Base-by-base conservation (phyloP, 2,113 vertebrate genomes). In the Erythrocercus mccallii region DNA sequence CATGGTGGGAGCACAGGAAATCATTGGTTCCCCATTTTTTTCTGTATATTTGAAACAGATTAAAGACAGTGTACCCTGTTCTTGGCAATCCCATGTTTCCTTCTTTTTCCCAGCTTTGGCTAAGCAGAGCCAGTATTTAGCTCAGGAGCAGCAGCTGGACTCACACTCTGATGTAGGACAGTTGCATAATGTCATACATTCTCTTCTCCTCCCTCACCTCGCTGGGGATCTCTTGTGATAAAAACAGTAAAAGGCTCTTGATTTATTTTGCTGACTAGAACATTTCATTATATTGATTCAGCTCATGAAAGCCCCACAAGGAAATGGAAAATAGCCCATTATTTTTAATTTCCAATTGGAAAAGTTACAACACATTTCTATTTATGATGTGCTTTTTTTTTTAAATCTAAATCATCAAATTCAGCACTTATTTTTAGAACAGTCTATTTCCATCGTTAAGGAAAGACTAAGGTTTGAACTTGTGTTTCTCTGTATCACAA, bases 211-310 rank as follows among this genome's bases (percentile, higher is more conserved):
- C 81, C n/a, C 48, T 96, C 31, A 79, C 80, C 86, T 80, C 94
- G 81, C 94, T 78, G 92, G 94, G 92, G 71, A 95, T 92, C 81
- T 95, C 86, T 81, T n/a, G 25, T 89, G 95, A 97, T 97, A 95
- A 95, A 95, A 97, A 91, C 92, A 91, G 91, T 89, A 89, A 97
- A 97, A 94, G 86, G 77, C 57, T 87, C 93, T 88, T 97, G 91
- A 95, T 97, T 94, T 96, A 94, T 96, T 97, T 95, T 96, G 95
- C 96, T 95, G 96, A 97, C 95, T 95, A 91, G 80, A 96, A 95
- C 57, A 84, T 97, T 97, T 96, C 81, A 94, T 96, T 96, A 92
- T 95, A 97, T 97, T 95, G 95, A 96, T 97, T 96, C 89, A 92
- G 40, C 57, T 95, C 76, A 84, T 94, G 96, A 95, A 94, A 95